phyloP scores from a whole-genome alignment of 1,140 invertebrate species.

The Formica selysi region DNA sequence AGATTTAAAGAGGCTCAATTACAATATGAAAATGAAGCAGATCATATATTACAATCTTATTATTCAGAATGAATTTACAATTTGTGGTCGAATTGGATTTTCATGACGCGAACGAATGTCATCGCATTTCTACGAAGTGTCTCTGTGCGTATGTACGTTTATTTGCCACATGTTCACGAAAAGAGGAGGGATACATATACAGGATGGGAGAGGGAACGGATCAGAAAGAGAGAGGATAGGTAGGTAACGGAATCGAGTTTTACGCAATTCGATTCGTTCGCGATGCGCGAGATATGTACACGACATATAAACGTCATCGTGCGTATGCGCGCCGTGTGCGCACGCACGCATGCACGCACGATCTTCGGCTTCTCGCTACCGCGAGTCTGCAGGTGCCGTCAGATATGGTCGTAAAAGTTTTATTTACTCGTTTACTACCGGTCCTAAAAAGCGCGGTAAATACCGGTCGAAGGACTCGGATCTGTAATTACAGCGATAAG shows the following conservation, averaged over 20 bases:
- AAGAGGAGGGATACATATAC: slow-evolving; percentile 14
- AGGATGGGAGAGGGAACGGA: neutral
- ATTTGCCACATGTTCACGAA: slow-evolving; percentile 10
- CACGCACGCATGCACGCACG: slow-evolving; percentile 25
- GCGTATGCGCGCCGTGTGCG: neutral
- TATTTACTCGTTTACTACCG: slow-evolving; percentile 61
- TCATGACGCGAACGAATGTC: slow-evolving; percentile 57
- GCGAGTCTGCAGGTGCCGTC: slow-evolving; percentile 50
- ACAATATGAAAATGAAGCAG: neutral
- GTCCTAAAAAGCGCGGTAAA: slow-evolving; percentile 60
- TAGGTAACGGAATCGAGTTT: slow-evolving; percentile 63
- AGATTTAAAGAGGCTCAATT: neutral
- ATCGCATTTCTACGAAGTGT: slow-evolving; percentile 35
- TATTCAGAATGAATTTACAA: slow-evolving; percentile 11
- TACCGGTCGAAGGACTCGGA: slow-evolving; percentile 56
- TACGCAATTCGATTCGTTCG: slow-evolving; percentile 53
- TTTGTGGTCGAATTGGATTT: slow-evolving; percentile 75
- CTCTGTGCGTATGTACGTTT: neutral
- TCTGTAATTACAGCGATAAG: slow-evolving; percentile 59
- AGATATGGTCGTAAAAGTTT: slow-evolving; percentile 62
- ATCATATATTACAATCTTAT: slow-evolving; percentile 10
- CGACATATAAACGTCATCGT: slow-evolving; percentile 18
- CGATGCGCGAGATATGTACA: slow-evolving; percentile 33
- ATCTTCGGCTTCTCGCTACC: slow-evolving; percentile 30
- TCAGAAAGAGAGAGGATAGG: slow-evolving; percentile 38